Percentiles rank a stretch among this genome's conserved stretches.
phyloP scores from a whole-genome alignment of 2,113 vertebrate genomes.

The Meriones unguiculatus region DNA sequence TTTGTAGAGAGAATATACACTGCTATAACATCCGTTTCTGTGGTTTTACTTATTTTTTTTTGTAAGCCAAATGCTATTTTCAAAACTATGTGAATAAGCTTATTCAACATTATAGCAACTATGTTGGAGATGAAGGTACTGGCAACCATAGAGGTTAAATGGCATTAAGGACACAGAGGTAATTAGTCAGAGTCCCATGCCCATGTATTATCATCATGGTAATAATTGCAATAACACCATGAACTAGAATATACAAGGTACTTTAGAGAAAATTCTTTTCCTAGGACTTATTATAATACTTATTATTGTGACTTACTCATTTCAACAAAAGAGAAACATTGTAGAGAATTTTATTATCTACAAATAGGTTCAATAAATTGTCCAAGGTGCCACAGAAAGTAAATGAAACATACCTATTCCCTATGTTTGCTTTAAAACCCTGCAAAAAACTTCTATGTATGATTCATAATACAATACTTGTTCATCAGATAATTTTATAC shows the following conservation, averaged over 20 bases:
- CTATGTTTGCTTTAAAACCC: background rate
- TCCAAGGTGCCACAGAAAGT: background rate
- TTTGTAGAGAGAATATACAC: background rate
- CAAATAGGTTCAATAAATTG: constrained; percentile 14
- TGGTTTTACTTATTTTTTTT: background rate
- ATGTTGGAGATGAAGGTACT: constrained; percentile 41
- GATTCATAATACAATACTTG: background rate
- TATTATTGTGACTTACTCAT: constrained; percentile 24
- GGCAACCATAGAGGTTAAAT: background rate
- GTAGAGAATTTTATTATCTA: constrained; percentile 32
- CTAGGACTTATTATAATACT: background rate
- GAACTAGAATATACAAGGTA: background rate
- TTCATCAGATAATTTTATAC: constrained; percentile 27
- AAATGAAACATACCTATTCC: background rate
- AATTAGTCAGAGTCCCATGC: constrained; percentile 30
- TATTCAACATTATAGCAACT: background rate
- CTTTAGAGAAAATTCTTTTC: background rate
- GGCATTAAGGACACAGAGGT: background rate
- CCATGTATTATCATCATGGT: background rate
- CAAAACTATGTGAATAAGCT: background rate
- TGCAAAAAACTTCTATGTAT: background rate
- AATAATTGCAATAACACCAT: background rate
- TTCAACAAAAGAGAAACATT: background rate
- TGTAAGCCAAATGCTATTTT: background rate
- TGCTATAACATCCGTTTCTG: background rate